Evolutionary conservation across 2,113 vertebrate genomes (phyloP), one percentile per base, ranked within the genome.

Genomic region (Pseudorasbora parva): DNA sequence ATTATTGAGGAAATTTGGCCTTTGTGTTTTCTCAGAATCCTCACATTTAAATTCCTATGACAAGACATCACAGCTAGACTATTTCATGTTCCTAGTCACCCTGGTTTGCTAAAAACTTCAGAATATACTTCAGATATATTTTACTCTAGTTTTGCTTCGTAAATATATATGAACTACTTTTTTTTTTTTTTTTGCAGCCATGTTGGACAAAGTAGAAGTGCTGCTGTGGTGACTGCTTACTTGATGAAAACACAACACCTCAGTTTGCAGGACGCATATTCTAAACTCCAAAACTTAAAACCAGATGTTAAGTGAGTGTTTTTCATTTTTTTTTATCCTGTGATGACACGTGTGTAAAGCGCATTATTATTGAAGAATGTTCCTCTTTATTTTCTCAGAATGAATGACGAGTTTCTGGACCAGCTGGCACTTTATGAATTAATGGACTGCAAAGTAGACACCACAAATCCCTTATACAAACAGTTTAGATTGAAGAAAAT

Each of bases 201-300:
- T 25, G 95, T 95, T 23, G 97, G 97, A 30, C 91, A 96, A 57
- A 98, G 97, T 89, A 94, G 97, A 84, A 99, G 97, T 89, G 97
- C 95, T 60, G 94, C 97, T 47, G 89, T 99, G 15, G 88, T 96
- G 33, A 95, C 95, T 8, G 96, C 96, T 14, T 98, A 95, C 90
- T 78, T 99, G 8, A 99, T 99, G 97, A 97, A 96, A 90, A 94
- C 88, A 12, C 86, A 95, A 69, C 85, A 90, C 1, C 90, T 97
- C 60, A 72, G 90, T 78, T 95, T 96, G 82, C 89, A 92, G 84
- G 92, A 96, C 62, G 97, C 97, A 1, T 96, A 96, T 73, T 75
- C 88, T 45, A 92, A 89, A 80, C 92, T 99, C n/a, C 93, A 88
- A 89, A 88, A 85, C 8, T 17, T 95, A 87, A 95, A 95, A 86